A percentile compares a stretch with the other conserved stretches of the same genome.
Evolutionary conservation across 2,113 vertebrate genomes (phyloP).

Genomic region (Anolis sagrei): DNA sequence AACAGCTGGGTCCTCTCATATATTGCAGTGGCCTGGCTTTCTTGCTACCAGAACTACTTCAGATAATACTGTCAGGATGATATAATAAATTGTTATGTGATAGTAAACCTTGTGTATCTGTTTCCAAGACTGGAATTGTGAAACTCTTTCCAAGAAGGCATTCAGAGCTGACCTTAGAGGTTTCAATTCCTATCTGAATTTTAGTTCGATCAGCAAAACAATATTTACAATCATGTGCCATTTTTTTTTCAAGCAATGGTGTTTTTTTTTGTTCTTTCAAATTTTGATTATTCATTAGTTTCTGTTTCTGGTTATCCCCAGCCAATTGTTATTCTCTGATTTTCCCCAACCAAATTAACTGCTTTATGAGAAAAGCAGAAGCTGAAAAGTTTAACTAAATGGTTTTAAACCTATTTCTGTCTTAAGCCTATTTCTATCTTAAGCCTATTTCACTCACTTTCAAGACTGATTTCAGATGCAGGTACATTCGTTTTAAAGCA

Average conservation of each 20-base stretch:
- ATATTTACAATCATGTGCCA: conserved; percentile 20
- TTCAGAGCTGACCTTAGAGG: conserved; percentile 44
- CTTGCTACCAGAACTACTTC: not conserved
- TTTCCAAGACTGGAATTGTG: conserved; percentile 5
- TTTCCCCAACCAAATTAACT: no score
- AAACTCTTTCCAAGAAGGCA: conserved; percentile 18
- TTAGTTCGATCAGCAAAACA: conserved; percentile 52
- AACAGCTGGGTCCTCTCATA: not conserved
- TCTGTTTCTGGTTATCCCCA: not conserved
- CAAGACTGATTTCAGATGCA: no score
- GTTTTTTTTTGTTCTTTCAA: conserved; percentile 49
- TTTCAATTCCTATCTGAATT: conserved; percentile 47
- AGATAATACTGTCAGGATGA: conserved; percentile 39
- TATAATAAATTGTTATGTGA: conserved; percentile 19
- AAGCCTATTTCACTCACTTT: no score
- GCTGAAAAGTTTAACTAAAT: no score
- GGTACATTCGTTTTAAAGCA: no score
- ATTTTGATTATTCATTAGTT: conserved; percentile 31
- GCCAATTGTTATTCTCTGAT: no score
- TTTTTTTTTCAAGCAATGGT: conserved; percentile 9
- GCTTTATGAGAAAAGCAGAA: no score
- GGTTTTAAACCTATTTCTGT: no score
- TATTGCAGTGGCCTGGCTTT: not conserved
- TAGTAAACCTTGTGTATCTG: not conserved
- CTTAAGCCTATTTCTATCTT: no score